Evolutionary conservation across 2,113 vertebrate genomes (phyloP).

Genomic region (Tiliqua scincoides): DNA sequence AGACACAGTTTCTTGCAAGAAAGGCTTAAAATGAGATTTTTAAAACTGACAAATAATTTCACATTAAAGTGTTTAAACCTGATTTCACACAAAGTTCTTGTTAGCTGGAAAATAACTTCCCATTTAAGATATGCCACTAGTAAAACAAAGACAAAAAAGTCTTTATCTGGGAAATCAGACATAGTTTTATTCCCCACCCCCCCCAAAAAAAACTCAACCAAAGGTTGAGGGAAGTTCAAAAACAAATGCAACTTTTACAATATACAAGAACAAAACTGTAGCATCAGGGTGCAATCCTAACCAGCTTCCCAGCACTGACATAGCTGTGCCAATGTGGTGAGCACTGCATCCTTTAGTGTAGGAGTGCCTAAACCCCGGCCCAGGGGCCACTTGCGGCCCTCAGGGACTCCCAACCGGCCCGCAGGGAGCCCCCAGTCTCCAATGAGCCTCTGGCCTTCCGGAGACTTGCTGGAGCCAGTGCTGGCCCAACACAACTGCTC

Average conservation of each 20-base stretch:
- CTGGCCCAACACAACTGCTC: too few species aligned
- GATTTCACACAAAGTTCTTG: not conserved
- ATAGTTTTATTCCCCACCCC: not conserved
- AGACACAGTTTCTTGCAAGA: not conserved
- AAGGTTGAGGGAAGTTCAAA: not conserved
- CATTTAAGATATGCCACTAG: not conserved
- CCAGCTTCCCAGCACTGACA: not conserved
- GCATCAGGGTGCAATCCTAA: too few species aligned
- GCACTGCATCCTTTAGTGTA: too few species aligned
- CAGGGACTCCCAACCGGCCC: too few species aligned
- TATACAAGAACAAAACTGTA: too few species aligned
- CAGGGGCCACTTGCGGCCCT: too few species aligned
- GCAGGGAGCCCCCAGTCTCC: too few species aligned
- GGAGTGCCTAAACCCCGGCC: too few species aligned
- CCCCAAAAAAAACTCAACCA: not conserved
- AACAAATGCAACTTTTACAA: not conserved
- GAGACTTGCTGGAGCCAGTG: too few species aligned
- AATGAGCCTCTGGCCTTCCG: too few species aligned
- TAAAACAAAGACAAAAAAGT: not conserved
- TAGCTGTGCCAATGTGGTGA: too few species aligned
- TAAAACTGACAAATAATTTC: not conserved
- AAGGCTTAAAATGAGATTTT: not conserved
- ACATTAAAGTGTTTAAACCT: not conserved
- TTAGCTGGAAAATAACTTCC: not conserved
- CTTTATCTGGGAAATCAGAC: not conserved